These are phyloP conservation scores for Tangara arthus DNA, from an alignment of 2,797 vertebrate species.

Conservation along the genomic window DNA sequence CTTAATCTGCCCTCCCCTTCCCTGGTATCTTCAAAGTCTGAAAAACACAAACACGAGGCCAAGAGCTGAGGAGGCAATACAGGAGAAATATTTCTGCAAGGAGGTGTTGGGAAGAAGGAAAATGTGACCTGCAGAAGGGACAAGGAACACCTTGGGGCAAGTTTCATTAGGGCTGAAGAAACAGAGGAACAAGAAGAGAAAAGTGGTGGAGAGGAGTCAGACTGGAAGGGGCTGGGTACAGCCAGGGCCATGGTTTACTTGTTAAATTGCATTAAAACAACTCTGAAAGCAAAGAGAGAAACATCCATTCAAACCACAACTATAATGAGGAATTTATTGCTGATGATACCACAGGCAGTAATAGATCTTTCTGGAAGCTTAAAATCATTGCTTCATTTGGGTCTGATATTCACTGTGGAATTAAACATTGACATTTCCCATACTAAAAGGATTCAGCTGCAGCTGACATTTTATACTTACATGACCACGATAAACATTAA, in stretches of 20 bases:
- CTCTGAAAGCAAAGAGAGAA: background rate
- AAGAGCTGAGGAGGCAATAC: background rate
- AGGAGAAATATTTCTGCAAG: background rate
- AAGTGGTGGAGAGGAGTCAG: background rate
- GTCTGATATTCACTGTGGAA: background rate
- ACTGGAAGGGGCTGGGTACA: background rate
- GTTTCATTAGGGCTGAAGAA: background rate
- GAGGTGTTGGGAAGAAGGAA: background rate
- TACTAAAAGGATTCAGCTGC: background rate
- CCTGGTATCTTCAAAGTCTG: rapidly evolving
- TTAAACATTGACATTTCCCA: background rate
- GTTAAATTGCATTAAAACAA: background rate
- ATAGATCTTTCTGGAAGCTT: background rate
- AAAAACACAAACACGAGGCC: background rate
- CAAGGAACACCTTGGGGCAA: background rate
- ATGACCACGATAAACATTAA: background rate
- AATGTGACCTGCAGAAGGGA: background rate
- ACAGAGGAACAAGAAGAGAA: background rate
- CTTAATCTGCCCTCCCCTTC: background rate
- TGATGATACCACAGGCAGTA: background rate
- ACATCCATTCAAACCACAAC: background rate
- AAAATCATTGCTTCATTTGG: background rate
- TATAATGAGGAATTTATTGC: conserved; percentile 22
- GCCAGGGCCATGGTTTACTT: background rate
- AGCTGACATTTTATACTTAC: background rate